Percentiles rank a stretch among this genome's conserved stretches.
These are phyloP conservation scores for Perognathus longimembris DNA, from an alignment of 2,113 vertebrate genomes.

Conservation along the genomic window DNA sequence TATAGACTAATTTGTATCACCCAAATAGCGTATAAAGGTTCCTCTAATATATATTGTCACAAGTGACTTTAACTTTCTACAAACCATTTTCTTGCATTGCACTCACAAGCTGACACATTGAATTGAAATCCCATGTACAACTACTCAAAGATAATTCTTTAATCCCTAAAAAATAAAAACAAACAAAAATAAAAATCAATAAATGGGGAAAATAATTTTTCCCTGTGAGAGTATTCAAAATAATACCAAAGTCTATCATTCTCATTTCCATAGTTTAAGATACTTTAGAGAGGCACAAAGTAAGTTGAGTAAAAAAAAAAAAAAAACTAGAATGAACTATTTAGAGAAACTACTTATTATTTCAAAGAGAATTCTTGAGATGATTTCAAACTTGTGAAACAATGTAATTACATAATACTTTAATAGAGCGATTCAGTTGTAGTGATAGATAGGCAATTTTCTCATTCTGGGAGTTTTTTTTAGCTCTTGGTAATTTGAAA, in stretches of 20 bases:
- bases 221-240: constrained; percentile 28
- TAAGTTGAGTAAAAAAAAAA: neutral
- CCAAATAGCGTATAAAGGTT: too few relatives aligned
- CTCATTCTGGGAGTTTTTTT: constrained; percentile 54
- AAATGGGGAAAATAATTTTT: neutral
- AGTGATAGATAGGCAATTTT: constrained; percentile 68
- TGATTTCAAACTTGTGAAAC: constrained; percentile 64
- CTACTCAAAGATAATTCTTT: too few relatives aligned
- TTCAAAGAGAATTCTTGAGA: constrained; percentile 68
- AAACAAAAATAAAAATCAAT: too few relatives aligned
- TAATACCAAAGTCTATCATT: constrained; percentile 28
- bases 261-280: constrained; percentile 46
- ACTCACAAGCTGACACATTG: too few relatives aligned
- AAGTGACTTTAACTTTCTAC: too few relatives aligned
- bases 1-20: too few relatives aligned
- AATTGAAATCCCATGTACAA: too few relatives aligned
- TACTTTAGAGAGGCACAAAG: constrained; percentile 55
- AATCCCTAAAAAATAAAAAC: too few relatives aligned
- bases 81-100: neutral
- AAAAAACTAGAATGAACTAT: constrained; percentile 61
- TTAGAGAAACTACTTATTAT: constrained; percentile 66
- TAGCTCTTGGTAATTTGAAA: constrained; percentile 54
- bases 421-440: constrained; percentile 52
- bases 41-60: too few relatives aligned
- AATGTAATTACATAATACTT: constrained; percentile 71